Evolutionary conservation across 2,888 invertebrate genomes (phyloP), one percentile per base, ranked within the genome.

Genomic region (Pandemis cinnamomeana): DNA sequence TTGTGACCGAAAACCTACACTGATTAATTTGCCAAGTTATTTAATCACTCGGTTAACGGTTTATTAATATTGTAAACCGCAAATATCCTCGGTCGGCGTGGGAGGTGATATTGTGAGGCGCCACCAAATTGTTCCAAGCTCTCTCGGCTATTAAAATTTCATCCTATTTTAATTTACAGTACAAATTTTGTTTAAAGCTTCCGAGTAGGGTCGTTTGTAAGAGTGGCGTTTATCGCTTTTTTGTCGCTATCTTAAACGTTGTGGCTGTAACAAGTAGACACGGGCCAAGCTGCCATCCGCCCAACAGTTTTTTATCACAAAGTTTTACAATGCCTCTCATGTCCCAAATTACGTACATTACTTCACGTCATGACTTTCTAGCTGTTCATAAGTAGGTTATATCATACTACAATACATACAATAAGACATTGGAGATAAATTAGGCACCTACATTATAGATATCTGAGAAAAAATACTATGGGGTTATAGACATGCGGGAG

Each of bases 161-260:
- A 27, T 58, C 11, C 27, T 5, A 58, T 58, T 27, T 58, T 27
- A 58, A 58, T 27, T 20, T 58, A 27, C 11, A 58, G 11, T 27
- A 0, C 11, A 27, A 20, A 5, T 55, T 15, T 15, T 55, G n/a
- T 53, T 27, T 58, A 58, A 58, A 58, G 58, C 58, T 58, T 27
- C 27, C 11, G 58, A 58, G 58, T 11, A 58, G 58, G 27, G 58
- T 58, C 58, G 58, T 58, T 58, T 58, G 11, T 11, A 7, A 27
- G 58, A 58, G 58, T 58, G 58, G 58, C 27, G 27, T 55, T 55
- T 55, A 55, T 27, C 58, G 27, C 27, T 58, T 27, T 58, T 58
- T 58, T 27, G 27, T 11, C 27, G 58, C 58, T 58, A 58, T 58
- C 58, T 27, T 10, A 58, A 58, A 58, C 10, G 10, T 55, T 55